phyloP scores from a whole-genome alignment of 2,888 invertebrate species.

The Pristionchus entomophagus region DNA sequence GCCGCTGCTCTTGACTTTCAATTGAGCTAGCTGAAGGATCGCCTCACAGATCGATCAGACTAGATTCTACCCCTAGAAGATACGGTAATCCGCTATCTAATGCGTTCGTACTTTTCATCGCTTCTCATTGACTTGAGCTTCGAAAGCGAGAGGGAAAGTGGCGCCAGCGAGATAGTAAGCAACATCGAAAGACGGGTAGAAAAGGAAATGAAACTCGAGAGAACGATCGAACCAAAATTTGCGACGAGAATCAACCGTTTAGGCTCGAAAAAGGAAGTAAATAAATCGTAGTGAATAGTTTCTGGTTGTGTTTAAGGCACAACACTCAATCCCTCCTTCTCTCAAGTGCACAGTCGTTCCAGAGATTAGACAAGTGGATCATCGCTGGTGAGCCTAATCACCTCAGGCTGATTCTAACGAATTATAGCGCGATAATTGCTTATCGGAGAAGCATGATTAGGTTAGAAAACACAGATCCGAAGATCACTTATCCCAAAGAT shows the following conservation, averaged over 20 bases:
- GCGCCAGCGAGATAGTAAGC: neutral
- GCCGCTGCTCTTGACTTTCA: neutral
- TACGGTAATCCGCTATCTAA: neutral
- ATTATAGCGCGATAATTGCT: neutral
- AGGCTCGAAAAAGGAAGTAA: neutral
- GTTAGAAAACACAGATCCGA: neutral
- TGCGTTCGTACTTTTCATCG: neutral
- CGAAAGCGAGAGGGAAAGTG: constrained; percentile 12
- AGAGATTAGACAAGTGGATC: neutral
- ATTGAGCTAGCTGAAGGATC: neutral
- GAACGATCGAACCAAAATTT: neutral
- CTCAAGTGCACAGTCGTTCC: neutral
- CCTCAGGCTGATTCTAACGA: neutral
- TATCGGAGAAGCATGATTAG: neutral
- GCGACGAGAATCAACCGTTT: neutral
- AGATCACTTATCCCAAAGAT: too few relatives aligned
- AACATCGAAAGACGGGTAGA: constrained; percentile 21
- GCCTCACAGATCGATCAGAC: neutral
- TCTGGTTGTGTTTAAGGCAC: neutral
- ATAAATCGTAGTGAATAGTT: too few relatives aligned
- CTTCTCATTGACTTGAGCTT: neutral
- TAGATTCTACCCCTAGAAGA: neutral
- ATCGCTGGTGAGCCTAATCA: neutral
- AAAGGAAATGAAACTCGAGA: neutral
- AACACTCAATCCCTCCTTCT: neutral